phyloP scores from a whole-genome alignment of 2,888 invertebrate genomes.

The Exocentrus adspersus region DNA sequence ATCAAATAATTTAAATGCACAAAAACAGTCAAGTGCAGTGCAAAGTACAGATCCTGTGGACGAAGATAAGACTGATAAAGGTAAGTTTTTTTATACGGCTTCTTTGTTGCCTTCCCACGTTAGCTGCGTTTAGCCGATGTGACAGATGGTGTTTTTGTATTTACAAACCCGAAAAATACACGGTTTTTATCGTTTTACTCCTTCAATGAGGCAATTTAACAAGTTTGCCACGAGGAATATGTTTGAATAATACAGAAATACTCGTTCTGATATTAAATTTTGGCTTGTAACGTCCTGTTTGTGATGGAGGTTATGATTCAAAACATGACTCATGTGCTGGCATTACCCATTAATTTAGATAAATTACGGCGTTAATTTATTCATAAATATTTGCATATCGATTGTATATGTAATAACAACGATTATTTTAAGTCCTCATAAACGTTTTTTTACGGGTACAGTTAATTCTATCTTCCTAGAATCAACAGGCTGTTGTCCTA shows the following conservation, averaged over 20 bases:
- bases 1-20: slow-evolving; percentile 56
- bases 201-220: neutral
- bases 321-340: slow-evolving; percentile 29
- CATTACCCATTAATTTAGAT: slow-evolving; percentile 1
- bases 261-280: neutral
- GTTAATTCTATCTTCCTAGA: slow-evolving; percentile 27
- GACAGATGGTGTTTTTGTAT: slow-evolving; percentile 46
- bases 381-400: too few relatives aligned
- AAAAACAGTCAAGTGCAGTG: slow-evolving; percentile 52
- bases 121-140: slow-evolving; percentile 15
- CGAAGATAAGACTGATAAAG: slow-evolving; percentile 57
- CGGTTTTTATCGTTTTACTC: neutral
- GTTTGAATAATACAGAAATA: too few relatives aligned
- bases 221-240: neutral
- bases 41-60: slow-evolving; percentile 49
- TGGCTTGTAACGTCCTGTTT: slow-evolving; percentile 4
- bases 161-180: neutral
- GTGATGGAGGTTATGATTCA: slow-evolving; percentile 30
- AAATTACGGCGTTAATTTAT: neutral
- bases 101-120: slow-evolving; percentile 26
- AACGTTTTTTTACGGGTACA: too few relatives aligned
- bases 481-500: slow-evolving; percentile 48
- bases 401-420: too few relatives aligned
- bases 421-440: neutral
- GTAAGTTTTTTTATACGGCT: slow-evolving; percentile 47